A percentile compares a stretch with the other conserved stretches of the same genome.
Conservation (phyloP, 2,797 vertebrate genomes). For the Eremophila alpestris region DNA sequence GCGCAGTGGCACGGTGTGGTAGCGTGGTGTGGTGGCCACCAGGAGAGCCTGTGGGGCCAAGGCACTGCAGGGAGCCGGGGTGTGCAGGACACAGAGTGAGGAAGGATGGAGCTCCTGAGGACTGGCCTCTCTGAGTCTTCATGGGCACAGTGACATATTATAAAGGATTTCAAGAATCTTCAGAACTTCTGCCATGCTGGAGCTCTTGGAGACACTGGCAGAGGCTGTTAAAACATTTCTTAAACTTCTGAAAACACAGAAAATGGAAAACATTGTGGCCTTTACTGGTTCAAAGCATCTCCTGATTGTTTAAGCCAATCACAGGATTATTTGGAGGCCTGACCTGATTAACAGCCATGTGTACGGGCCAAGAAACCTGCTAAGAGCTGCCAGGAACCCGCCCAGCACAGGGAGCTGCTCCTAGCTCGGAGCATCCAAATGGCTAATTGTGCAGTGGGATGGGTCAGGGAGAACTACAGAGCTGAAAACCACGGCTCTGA, state of each 20-base stretch:
- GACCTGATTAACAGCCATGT: background rate
- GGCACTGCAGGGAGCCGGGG: rapidly evolving
- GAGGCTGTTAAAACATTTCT: background rate
- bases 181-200: background rate
- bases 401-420: background rate
- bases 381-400: background rate
- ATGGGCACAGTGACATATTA: rapidly evolving
- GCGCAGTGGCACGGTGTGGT: rapidly evolving
- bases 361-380: background rate
- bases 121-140: background rate
- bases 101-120: background rate
- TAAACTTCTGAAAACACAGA: background rate
- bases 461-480: background rate
- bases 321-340: background rate
- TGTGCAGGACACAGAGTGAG: background rate
- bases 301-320: background rate
- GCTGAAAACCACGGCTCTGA: background rate
- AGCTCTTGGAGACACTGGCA: background rate
- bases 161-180: background rate
- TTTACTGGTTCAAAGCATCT: background rate
- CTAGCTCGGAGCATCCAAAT: background rate
- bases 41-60: rapidly evolving
- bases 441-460: background rate
- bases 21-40: background rate
- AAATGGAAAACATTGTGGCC: background rate